These are phyloP conservation scores for Callimorpha dominula DNA, from an alignment of 2,888 invertebrate genomes.

Conservation along the genomic window DNA sequence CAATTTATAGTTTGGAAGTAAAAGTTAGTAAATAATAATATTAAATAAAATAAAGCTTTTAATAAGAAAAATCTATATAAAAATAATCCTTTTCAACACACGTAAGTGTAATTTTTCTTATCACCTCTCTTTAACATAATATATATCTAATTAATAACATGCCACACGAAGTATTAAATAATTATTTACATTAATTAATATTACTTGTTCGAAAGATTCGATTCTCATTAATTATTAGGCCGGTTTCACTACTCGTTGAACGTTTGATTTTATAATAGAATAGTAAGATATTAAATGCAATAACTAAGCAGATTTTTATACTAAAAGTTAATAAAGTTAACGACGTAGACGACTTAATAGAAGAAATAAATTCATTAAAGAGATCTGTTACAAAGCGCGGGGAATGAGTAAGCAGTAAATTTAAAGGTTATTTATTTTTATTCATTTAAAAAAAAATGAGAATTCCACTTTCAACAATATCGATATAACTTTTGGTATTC, in stretches of 20 bases:
- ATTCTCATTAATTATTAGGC: constrained; percentile 80
- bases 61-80: constrained; percentile 6
- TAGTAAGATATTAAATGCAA: constrained; percentile 29
- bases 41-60: neutral
- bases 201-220: constrained; percentile 45
- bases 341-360: no score
- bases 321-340: neutral
- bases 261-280: constrained; percentile 48
- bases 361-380: neutral
- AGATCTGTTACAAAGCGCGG: no score
- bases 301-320: constrained; percentile 7
- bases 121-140: neutral
- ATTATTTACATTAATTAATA: constrained; percentile 30
- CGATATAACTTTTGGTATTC: no score
- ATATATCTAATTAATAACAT: neutral
- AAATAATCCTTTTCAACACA: constrained; percentile 1
- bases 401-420: neutral
- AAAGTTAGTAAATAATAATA: constrained; percentile 1
- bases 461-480: no score
- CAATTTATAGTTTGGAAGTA: neutral
- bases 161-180: constrained; percentile 1
- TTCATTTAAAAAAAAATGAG: neutral
- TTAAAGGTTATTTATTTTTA: neutral
- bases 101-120: constrained; percentile 3
- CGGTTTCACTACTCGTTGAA: constrained; percentile 85